Evolutionary conservation across 1,140 invertebrate genomes (phyloP).

Genomic region (Physella acuta): DNA sequence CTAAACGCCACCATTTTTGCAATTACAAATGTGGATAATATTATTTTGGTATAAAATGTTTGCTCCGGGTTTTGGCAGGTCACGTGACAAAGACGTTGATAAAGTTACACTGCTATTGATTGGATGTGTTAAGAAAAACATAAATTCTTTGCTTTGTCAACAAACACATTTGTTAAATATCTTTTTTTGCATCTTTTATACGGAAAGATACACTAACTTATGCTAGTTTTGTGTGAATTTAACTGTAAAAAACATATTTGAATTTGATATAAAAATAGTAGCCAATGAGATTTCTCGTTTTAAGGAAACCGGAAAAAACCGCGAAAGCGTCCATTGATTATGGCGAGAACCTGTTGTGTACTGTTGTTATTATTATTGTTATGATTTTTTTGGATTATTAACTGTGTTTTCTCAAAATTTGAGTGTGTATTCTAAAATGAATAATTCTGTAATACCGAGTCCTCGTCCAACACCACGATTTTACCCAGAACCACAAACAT

Average conservation of each 20-base stretch:
- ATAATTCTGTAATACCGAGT: slow-evolving; percentile 32
- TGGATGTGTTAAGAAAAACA: too few species aligned
- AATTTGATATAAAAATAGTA: slow-evolving; percentile 22
- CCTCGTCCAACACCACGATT: slow-evolving; percentile 59
- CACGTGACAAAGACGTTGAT: neutral
- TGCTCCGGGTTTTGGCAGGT: too few species aligned
- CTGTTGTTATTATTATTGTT: slow-evolving; percentile 8
- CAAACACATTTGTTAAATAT: too few species aligned
- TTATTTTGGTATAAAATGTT: too few species aligned
- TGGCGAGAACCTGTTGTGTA: neutral
- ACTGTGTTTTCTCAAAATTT: neutral
- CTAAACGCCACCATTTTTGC: too few species aligned
- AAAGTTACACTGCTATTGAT: slow-evolving; percentile 4
- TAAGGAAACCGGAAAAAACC: slow-evolving; percentile 23
- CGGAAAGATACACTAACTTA: too few species aligned
- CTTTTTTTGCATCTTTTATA: too few species aligned
- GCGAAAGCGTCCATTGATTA: slow-evolving; percentile 8
- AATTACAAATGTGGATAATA: too few species aligned
- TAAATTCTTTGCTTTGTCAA: too few species aligned
- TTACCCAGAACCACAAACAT: slow-evolving; percentile 54
- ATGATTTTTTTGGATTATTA: neutral
- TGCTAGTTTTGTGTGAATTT: too few species aligned
- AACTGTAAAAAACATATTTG: too few species aligned
- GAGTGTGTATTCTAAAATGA: slow-evolving; percentile 12
- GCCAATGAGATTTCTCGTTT: slow-evolving; percentile 13